These are phyloP conservation scores for Dryocosmus kuriphilus DNA, from an alignment of 2,888 invertebrate genomes.

Conservation along the genomic window DNA sequence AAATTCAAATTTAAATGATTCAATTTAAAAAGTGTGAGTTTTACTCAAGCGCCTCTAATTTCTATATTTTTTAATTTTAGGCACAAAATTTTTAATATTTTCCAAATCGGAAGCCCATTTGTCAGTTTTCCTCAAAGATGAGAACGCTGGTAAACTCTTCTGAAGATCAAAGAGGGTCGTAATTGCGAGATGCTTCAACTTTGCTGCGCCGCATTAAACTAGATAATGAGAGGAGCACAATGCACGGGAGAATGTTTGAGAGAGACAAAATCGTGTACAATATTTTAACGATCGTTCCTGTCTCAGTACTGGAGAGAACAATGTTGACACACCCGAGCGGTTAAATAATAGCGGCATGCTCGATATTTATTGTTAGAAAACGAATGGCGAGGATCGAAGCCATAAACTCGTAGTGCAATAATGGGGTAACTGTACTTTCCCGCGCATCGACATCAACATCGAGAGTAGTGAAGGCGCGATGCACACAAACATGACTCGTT, in stretches of 20 bases:
- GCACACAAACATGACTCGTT: constrained; percentile 4
- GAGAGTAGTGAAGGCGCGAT: not conserved
- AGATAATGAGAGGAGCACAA: constrained; percentile 33
- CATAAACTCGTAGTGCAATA: constrained; percentile 32
- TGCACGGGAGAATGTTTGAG: constrained; percentile 33
- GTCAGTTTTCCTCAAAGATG: not conserved
- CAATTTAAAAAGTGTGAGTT: not conserved
- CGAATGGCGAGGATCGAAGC: constrained; percentile 27
- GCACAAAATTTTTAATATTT: no score
- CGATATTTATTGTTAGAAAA: constrained; percentile 40
- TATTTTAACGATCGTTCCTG: constrained; percentile 51
- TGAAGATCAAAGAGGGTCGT: not conserved
- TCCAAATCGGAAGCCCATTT: not conserved
- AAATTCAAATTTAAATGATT: not conserved
- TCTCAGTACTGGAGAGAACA: constrained; percentile 49
- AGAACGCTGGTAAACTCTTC: not conserved
- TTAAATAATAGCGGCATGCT: constrained; percentile 35
- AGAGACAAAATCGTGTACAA: constrained; percentile 41
- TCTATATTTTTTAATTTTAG: no score
- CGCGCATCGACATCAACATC: constrained; percentile 3
- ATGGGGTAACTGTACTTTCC: constrained; percentile 33
- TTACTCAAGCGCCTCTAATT: not conserved
- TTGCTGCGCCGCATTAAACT: constrained; percentile 15
- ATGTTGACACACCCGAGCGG: constrained; percentile 55
- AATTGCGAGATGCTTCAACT: constrained; percentile 25